phyloP scores from a whole-genome alignment of 2,888 invertebrate genomes.

The Acronicta aceris region DNA sequence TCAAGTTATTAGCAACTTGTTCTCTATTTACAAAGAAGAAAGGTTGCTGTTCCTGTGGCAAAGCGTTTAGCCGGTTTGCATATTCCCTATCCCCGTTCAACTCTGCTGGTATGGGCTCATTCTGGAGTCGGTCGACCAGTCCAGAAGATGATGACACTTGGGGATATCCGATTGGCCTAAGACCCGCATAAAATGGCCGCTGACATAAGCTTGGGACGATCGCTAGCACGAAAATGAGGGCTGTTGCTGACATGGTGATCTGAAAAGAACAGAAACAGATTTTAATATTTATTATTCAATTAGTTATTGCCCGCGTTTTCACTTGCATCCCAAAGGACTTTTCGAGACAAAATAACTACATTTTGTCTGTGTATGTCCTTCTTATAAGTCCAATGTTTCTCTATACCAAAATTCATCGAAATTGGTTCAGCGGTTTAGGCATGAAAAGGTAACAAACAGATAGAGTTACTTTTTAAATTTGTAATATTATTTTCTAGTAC shows the following conservation, averaged over 20 bases:
- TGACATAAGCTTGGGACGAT: conserved; percentile 72
- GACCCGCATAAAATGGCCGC: conserved; percentile 88
- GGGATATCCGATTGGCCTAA: conserved; percentile 44
- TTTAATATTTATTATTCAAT: neutral
- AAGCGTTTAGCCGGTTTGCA: conserved; percentile 37
- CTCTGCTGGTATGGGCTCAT: conserved; percentile 42
- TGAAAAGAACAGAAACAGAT: conserved; percentile 19
- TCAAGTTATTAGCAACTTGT: conserved; percentile 58
- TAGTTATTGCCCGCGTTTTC: too few relatives aligned
- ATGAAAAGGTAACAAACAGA: too few relatives aligned
- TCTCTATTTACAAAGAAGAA: conserved; percentile 56
- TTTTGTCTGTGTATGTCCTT: too few relatives aligned
- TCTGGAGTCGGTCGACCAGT: conserved; percentile 25
- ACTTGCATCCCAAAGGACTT: too few relatives aligned
- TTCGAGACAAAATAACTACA: too few relatives aligned
- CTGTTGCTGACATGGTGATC: conserved; percentile 35
- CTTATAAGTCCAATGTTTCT: too few relatives aligned
- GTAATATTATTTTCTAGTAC: too few relatives aligned
- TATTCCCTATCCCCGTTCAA: conserved; percentile 63
- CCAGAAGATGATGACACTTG: conserved; percentile 10
- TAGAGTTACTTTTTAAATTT: too few relatives aligned
- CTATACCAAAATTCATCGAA: too few relatives aligned
- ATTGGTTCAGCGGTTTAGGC: too few relatives aligned
- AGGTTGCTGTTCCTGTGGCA: conserved; percentile 57
- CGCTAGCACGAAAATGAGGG: conserved; percentile 32